Conservation (phyloP, 2,888 invertebrate species). For the Habroteleia sp. region DNA sequence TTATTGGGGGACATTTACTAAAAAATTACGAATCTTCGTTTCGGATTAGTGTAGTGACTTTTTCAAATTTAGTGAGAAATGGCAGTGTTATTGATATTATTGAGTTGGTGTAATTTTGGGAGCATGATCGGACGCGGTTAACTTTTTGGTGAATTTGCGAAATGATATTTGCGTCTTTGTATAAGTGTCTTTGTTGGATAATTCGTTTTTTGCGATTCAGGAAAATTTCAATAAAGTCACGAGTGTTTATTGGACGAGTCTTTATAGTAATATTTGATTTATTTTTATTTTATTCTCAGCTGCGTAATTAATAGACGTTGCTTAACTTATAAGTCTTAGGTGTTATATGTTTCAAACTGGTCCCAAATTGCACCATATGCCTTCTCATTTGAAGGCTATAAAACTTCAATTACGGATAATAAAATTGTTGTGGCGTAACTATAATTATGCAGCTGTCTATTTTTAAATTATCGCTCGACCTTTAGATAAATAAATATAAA, state of each 20-base stretch:
- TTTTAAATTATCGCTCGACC: conserved; percentile 35
- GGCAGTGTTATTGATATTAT: conserved; percentile 40
- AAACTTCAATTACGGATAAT: conserved; percentile 48
- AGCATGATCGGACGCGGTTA: not conserved
- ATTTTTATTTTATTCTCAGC: conserved; percentile 12
- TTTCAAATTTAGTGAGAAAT: conserved; percentile 24
- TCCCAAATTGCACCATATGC: conserved; percentile 51
- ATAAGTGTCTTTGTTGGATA: conserved; percentile 7
- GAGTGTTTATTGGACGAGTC: not conserved
- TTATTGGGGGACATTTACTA: conserved; percentile 34
- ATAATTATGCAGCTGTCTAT: conserved; percentile 50
- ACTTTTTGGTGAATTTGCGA: conserved; percentile 13
- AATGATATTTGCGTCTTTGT: too few relatives aligned
- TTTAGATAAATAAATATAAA: conserved; percentile 25
- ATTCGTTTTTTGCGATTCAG: not conserved
- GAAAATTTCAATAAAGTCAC: not conserved
- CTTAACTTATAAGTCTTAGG: conserved; percentile 25
- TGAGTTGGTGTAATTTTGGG: conserved; percentile 27
- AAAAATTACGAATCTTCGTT: conserved; percentile 26
- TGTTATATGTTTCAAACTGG: conserved; percentile 24
- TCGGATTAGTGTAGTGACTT: conserved; percentile 23
- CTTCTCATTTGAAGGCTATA: conserved; percentile 37
- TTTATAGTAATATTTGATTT: conserved; percentile 22
- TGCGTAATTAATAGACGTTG: conserved; percentile 29
- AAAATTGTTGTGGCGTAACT: conserved; percentile 42